phyloP scores from a whole-genome alignment of 2,797 vertebrate genomes.

The Oryzias dopingdopingensis region DNA sequence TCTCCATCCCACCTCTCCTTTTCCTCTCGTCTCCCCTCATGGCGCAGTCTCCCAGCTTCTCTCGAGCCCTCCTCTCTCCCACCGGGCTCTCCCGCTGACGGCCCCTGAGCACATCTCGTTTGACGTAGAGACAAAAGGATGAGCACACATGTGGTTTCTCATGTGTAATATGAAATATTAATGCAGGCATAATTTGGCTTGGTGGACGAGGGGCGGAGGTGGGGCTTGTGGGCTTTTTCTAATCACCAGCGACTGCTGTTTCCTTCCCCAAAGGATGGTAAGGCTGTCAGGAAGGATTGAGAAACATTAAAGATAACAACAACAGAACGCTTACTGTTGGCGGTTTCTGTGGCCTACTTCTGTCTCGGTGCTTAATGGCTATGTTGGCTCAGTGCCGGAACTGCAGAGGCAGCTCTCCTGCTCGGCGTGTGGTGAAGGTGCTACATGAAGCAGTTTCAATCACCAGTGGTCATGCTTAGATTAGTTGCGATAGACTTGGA shows the following conservation, averaged over 20 bases:
- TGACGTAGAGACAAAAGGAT: constrained; percentile 80
- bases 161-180: constrained; percentile 82
- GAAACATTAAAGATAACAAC: constrained; percentile 66
- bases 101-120: constrained; percentile 72
- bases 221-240: constrained; percentile 49
- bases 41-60: no score
- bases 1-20: constrained; percentile 14
- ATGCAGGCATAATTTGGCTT: constrained; percentile 80
- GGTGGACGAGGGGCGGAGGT: constrained; percentile 52
- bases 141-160: constrained; percentile 74
- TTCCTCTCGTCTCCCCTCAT: constrained; percentile 7
- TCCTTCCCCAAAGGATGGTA: constrained; percentile 73
- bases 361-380: constrained; percentile 68
- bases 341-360: constrained; percentile 68
- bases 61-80: constrained; percentile 35
- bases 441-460: constrained; percentile 42
- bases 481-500: constrained; percentile 49
- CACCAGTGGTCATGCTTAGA: constrained; percentile 54
- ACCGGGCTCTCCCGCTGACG: constrained; percentile 53
- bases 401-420: constrained; percentile 51
- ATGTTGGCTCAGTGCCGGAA: constrained; percentile 56
- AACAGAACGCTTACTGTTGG: constrained; percentile 66
- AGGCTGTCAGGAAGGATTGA: constrained; percentile 78
- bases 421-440: constrained; percentile 56
- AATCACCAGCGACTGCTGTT: constrained; percentile 74